Evolutionary conservation across 1,140 invertebrate species (phyloP).

Genomic region (Spodoptera frugiperda): DNA sequence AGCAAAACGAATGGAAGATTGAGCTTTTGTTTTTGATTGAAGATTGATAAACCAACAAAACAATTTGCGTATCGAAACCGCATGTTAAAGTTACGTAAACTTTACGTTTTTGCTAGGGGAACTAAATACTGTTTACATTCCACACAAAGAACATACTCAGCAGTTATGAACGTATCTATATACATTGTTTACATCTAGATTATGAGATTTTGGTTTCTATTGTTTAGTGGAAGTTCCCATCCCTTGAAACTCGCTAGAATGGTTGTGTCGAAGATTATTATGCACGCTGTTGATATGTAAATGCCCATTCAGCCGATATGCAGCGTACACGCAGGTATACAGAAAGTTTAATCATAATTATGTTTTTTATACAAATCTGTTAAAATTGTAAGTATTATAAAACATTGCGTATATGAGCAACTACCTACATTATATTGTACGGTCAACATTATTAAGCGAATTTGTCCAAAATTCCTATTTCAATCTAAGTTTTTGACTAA

Average conservation of each 20-base stretch:
- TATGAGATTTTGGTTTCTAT: conserved; percentile 38
- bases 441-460: too few species aligned
- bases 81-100: too few species aligned
- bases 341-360: not conserved
- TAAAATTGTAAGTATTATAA: too few species aligned
- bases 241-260: conserved; percentile 42
- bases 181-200: conserved; percentile 37
- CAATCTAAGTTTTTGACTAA: too few species aligned
- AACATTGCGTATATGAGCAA: too few species aligned
- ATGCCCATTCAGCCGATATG: not conserved
- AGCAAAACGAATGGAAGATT: too few species aligned
- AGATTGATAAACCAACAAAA: too few species aligned
- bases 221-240: conserved; percentile 33
- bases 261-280: conserved; percentile 8
- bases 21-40: too few species aligned
- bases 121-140: not conserved
- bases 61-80: too few species aligned
- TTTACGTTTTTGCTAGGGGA: not conserved
- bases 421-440: too few species aligned
- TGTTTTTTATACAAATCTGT: too few species aligned
- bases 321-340: not conserved
- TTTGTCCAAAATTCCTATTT: too few species aligned
- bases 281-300: not conserved
- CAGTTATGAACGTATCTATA: conserved; percentile 16
- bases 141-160: not conserved